These are phyloP conservation scores for cattle (Bos taurus) DNA, from an alignment of 2,113 vertebrate species.

Conservation along the genomic window DNA sequence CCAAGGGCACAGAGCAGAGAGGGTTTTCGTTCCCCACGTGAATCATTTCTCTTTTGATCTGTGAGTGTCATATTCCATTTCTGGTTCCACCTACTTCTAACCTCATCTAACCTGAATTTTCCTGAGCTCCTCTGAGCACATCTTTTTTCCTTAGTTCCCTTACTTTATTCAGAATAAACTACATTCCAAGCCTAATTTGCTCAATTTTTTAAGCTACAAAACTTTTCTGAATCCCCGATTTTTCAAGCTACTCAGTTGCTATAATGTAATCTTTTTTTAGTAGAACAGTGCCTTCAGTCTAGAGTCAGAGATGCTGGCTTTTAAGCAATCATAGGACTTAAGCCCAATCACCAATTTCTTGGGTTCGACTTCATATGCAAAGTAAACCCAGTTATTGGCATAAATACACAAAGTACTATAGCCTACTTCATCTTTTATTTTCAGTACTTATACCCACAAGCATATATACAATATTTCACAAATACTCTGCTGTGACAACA, in stretches of 20 bases:
- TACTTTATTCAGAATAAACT: not conserved
- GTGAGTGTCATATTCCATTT: not conserved
- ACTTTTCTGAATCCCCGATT: not conserved
- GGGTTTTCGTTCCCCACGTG: not conserved
- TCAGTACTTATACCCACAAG: not conserved
- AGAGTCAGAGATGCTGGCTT: not conserved
- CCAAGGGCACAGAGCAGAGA: not conserved
- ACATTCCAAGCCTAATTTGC: not conserved
- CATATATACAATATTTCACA: not conserved
- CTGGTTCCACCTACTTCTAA: conserved; percentile 10
- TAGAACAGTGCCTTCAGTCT: not conserved
- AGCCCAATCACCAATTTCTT: not conserved
- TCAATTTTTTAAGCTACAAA: not conserved
- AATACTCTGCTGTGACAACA: not conserved
- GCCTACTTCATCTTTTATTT: not conserved
- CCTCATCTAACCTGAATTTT: conserved; percentile 14
- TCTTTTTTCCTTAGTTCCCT: not conserved
- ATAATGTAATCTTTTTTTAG: not conserved
- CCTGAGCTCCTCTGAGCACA: not conserved
- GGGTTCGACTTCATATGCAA: not conserved
- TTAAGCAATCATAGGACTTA: not conserved
- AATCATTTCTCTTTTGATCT: not conserved
- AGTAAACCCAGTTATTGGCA: not conserved
- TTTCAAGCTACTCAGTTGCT: not conserved
- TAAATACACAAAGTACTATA: not conserved